Conservation (phyloP, 1,140 invertebrate species). For the Brachionus calyciflorus region DNA sequence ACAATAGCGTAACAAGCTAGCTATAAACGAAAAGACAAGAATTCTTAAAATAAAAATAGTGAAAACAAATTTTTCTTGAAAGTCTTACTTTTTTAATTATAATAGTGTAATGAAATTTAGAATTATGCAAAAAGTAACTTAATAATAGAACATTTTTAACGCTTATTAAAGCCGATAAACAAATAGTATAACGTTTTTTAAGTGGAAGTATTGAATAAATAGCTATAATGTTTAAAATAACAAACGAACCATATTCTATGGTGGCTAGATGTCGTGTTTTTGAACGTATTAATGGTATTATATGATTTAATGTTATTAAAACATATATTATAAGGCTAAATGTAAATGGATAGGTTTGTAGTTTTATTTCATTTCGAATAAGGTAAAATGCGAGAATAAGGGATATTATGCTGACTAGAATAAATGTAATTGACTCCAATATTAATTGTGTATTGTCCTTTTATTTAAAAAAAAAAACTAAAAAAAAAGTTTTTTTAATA, state of each 20-base stretch:
- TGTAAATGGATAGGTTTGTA: neutral
- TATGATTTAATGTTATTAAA: slow-evolving; percentile 30
- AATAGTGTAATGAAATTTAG: neutral
- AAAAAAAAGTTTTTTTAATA: neutral
- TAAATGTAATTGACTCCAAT: slow-evolving; percentile 27
- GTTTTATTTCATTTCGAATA: slow-evolving; percentile 20
- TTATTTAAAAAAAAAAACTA: neutral
- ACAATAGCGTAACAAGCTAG: slow-evolving; percentile 2
- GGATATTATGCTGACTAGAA: slow-evolving; percentile 13
- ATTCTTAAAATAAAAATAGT: neutral
- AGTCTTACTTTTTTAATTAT: slow-evolving; percentile 31
- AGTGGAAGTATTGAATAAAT: slow-evolving; percentile 23
- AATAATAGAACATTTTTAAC: slow-evolving; percentile 14
- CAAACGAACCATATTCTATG: slow-evolving; percentile 30
- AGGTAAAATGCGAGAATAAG: slow-evolving; percentile 14
- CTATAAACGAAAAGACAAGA: neutral
- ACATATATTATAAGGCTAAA: slow-evolving; percentile 13
- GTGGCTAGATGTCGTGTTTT: slow-evolving; percentile 15
- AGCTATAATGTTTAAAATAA: slow-evolving; percentile 13
- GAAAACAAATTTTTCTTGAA: neutral
- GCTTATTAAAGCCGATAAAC: slow-evolving; percentile 12
- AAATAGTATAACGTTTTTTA: slow-evolving; percentile 35
- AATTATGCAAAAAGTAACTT: slow-evolving; percentile 1
- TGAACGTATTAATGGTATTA: slow-evolving; percentile 28
- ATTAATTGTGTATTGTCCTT: slow-evolving; percentile 8